Evolutionary conservation across 2,797 vertebrate species (phyloP).

Genomic region (Rhynchotus rufescens): DNA sequence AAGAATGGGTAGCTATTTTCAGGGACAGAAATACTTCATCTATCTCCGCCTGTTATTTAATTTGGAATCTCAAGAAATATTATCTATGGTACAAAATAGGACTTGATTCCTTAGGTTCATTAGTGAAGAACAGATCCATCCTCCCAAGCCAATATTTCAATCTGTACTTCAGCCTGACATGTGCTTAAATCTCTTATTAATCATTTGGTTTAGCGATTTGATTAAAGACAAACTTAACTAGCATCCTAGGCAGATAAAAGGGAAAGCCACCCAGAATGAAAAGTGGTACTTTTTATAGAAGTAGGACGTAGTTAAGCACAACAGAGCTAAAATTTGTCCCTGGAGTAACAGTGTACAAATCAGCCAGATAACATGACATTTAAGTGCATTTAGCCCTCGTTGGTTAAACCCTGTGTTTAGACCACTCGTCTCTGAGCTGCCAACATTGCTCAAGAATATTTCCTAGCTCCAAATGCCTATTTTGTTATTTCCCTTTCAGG

Average conservation of each 20-base stretch:
- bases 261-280: conserved; percentile 8
- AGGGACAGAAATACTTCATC: conserved; percentile 38
- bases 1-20: conserved; percentile 64
- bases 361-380: fast-evolving
- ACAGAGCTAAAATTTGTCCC: not conserved
- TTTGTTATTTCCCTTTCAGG: not conserved
- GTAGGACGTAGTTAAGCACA: not conserved
- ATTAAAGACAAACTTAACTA: conserved; percentile 5
- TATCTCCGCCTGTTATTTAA: conserved; percentile 30
- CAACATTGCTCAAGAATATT: not conserved
- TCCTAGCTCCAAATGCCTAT: not conserved
- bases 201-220: not conserved
- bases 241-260: not conserved
- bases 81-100: not conserved
- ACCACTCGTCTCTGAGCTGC: not conserved
- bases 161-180: not conserved
- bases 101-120: conserved; percentile 33
- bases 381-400: not conserved
- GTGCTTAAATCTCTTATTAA: conserved; percentile 32
- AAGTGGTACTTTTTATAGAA: not conserved
- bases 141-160: conserved; percentile 8
- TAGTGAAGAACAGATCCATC: not conserved
- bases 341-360: not conserved
- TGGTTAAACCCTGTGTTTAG: not conserved
- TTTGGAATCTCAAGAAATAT: conserved; percentile 33